Evolutionary conservation across 2,113 vertebrate species (phyloP), one percentile per base, ranked within the genome.

Genomic region (Piprites chloris): DNA sequence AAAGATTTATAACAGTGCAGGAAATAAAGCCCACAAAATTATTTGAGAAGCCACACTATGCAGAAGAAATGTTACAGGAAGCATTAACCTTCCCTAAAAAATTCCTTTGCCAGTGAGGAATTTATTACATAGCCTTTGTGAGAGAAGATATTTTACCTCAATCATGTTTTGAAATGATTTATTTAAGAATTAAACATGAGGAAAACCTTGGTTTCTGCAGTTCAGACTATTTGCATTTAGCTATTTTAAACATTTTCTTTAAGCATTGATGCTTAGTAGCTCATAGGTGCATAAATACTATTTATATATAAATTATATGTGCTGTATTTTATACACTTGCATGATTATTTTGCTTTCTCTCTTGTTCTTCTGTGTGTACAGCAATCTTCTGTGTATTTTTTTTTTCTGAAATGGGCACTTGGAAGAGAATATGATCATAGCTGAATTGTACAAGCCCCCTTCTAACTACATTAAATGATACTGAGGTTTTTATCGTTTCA

Each of bases 11-110:
- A 97, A 97, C 81, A 94, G 65, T 77, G 81, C 74, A 96, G 92
- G 91, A 96, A 90, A 97, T 96, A 98, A 96, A 97, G 69, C 94
- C 96, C 80, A 87, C 92, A 91, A 90, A 97, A 96, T 97, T 96
- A 93, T 97, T 95, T 69, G 87, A 97, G 97, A 97, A 97, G 84
- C 93, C 88, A 92, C 78, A 53, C 93, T 95, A 93, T 96, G 90
- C 95, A 96, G 95, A 92, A 97, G 96, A 97, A 97, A 97, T 97
- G 93, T 97, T 97, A 97, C 85, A 97, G 96, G 83, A 97, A 95
- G 89, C 96, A 97, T 97, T 97, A 97, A 96, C 96, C 86, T 97
- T 97, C 95, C n/a, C 72, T 97, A 98, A 97, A 97, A 97, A 97
- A 96, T 97, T 96, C 95, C 89, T 97, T 97, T 97, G 46, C 94